These are phyloP conservation scores for Alcis repandata DNA, from an alignment of 2,888 invertebrate species.

Conservation along the genomic window DNA sequence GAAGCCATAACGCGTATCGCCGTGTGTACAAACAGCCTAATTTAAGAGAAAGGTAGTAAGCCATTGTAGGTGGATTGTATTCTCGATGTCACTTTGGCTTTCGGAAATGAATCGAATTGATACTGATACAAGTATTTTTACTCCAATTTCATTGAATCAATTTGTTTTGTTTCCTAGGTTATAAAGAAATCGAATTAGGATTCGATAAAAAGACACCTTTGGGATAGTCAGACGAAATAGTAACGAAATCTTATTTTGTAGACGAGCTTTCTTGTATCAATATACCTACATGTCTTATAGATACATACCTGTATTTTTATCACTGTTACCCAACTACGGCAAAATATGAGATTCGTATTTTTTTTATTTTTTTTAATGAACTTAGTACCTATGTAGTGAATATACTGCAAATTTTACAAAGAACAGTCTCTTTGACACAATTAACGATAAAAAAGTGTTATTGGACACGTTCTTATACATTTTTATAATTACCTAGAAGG, in stretches of 20 bases:
- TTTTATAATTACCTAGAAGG: too few relatives aligned
- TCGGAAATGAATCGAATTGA: slow-evolving; percentile 20
- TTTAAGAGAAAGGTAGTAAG: too few relatives aligned
- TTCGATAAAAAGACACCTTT: background rate
- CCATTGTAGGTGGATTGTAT: background rate
- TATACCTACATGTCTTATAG: background rate
- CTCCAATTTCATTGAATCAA: background rate
- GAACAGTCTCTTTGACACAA: too few relatives aligned
- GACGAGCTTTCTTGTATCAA: background rate
- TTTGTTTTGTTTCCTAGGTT: background rate
- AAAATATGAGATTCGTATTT: too few relatives aligned
- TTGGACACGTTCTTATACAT: too few relatives aligned
- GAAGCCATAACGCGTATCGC: background rate
- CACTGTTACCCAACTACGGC: background rate
- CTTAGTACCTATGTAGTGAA: too few relatives aligned
- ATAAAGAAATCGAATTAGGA: background rate
- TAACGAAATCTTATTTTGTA: background rate
- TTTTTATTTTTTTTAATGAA: too few relatives aligned
- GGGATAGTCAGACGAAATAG: background rate
- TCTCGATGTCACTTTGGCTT: slow-evolving; percentile 3
- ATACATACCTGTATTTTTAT: background rate
- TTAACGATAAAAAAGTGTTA: too few relatives aligned
- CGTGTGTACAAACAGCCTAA: background rate
- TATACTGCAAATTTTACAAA: too few relatives aligned
- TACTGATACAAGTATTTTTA: slow-evolving; percentile 1